Evolutionary conservation across 2,888 invertebrate species (phyloP).

Genomic region (Onthophagus sagittarius): DNA sequence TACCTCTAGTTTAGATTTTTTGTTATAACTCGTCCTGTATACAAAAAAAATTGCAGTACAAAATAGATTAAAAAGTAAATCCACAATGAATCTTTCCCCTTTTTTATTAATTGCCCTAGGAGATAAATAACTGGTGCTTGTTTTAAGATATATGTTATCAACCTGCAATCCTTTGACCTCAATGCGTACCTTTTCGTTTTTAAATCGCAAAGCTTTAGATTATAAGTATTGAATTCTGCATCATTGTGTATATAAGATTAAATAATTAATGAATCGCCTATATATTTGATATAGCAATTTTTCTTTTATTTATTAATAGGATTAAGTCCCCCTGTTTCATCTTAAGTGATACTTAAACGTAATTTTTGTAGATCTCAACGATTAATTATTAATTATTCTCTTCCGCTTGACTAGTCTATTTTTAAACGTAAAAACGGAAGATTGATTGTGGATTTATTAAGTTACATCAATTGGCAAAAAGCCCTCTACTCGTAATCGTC

Average conservation of each 20-base stretch:
- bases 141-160: background rate
- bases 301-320: background rate
- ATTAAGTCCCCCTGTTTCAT: background rate
- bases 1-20: background rate
- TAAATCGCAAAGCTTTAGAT: background rate
- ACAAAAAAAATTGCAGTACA: background rate
- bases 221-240: background rate
- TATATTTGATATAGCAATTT: background rate
- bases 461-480: background rate
- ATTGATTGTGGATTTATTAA: background rate
- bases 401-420: too few species aligned
- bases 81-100: background rate
- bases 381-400: background rate
- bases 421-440: background rate
- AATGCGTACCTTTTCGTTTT: background rate
- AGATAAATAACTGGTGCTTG: constrained; percentile 6
- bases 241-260: background rate
- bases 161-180: background rate
- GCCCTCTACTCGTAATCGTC: too few species aligned
- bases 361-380: background rate
- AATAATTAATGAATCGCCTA: background rate
- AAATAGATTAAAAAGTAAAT: background rate
- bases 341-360: background rate
- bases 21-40: background rate
- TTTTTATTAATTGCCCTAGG: background rate